These are phyloP conservation scores for Petrocephalus microphthalmus DNA, from an alignment of 2,113 vertebrate species.

Conservation along the genomic window DNA sequence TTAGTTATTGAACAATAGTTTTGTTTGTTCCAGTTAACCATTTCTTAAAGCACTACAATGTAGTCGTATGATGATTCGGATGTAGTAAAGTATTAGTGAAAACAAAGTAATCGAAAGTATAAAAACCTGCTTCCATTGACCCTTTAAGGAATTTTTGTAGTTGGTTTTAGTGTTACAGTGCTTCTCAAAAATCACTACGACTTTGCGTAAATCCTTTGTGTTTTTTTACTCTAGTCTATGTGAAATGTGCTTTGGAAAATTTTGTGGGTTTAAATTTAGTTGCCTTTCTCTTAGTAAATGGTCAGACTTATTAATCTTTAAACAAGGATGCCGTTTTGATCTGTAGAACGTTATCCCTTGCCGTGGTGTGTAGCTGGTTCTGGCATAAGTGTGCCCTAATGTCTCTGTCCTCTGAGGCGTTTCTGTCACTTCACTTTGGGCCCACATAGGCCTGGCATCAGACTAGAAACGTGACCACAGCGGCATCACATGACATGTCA, in stretches of 20 bases:
- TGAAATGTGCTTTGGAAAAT: neutral
- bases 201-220: neutral
- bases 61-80: neutral
- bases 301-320: neutral
- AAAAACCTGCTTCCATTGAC: neutral
- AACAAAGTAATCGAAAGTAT: neutral
- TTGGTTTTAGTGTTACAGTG: neutral
- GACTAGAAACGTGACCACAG: slow-evolving; percentile 35
- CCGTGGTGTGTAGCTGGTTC: neutral
- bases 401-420: slow-evolving; percentile 17
- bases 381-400: neutral
- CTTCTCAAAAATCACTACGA: neutral
- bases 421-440: neutral
- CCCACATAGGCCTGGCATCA: slow-evolving; percentile 8
- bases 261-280: neutral
- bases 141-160: neutral
- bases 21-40: neutral
- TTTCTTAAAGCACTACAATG: neutral
- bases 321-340: neutral
- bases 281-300: neutral
- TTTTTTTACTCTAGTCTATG: neutral
- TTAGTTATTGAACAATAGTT: neutral
- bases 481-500: slow-evolving; percentile 43
- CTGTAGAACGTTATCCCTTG: neutral
- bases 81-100: neutral